phyloP scores from a whole-genome alignment of 2,797 vertebrate species.

The Macroramphosus scolopax region DNA sequence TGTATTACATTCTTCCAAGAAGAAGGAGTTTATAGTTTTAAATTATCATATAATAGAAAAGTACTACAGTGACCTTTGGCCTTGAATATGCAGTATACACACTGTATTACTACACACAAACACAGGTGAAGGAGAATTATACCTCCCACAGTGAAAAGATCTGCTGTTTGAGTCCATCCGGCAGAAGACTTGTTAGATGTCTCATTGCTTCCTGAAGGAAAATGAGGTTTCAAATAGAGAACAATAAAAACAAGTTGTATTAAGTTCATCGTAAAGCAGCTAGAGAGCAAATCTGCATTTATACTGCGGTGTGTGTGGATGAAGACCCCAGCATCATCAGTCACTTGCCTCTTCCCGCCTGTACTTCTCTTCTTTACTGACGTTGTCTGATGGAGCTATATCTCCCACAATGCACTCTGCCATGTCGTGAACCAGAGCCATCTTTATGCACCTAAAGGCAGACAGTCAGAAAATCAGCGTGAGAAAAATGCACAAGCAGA shows the following conservation, averaged over 20 bases:
- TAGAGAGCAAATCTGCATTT: too few species aligned
- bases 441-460: slow-evolving; percentile 86
- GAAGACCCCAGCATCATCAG: too few species aligned
- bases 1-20: too few species aligned
- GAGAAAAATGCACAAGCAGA: too few species aligned
- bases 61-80: neutral
- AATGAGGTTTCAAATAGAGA: neutral
- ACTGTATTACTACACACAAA: neutral
- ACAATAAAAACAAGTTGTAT: too few species aligned
- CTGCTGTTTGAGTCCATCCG: slow-evolving; percentile 84
- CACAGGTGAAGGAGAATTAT: neutral
- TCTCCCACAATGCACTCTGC: slow-evolving; percentile 98
- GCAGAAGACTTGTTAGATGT: slow-evolving; percentile 82
- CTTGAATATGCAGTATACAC: neutral
- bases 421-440: slow-evolving; percentile 96
- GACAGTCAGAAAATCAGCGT: neutral
- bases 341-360: slow-evolving; percentile 85
- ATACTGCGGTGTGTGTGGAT: too few species aligned
- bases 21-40: too few species aligned
- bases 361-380: slow-evolving; percentile 95
- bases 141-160: slow-evolving; percentile 89
- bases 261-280: too few species aligned
- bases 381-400: slow-evolving; percentile 93
- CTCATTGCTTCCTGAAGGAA: slow-evolving; percentile 87
- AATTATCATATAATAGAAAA: too few species aligned